phyloP scores from a whole-genome alignment of 2,797 vertebrate species.

The Melanogrammus aeglefinus region DNA sequence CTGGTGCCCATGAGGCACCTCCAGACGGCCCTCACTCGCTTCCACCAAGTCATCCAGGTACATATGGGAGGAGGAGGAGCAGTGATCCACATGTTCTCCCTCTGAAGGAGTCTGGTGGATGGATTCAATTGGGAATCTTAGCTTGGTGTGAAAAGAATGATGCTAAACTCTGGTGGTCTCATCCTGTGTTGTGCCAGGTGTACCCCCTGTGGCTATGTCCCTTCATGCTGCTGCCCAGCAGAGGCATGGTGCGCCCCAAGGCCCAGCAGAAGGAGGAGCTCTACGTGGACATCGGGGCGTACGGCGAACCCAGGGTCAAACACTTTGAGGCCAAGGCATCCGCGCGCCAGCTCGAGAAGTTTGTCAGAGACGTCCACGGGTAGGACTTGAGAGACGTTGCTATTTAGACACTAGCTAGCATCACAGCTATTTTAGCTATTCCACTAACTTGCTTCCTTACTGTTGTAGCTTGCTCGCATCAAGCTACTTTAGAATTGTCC shows the following conservation, averaged over 20 bases:
- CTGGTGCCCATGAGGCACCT: slow-evolving; percentile 90
- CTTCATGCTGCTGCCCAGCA: slow-evolving; percentile 84
- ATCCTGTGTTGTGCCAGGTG: slow-evolving; percentile 71
- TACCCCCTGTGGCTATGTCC: slow-evolving; percentile 98
- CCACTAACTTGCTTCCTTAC: too few relatives aligned
- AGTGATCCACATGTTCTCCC: too few relatives aligned
- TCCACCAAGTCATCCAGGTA: slow-evolving; percentile 84
- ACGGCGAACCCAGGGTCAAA: slow-evolving; percentile 89
- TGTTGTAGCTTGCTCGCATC: background rate
- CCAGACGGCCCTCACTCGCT: slow-evolving; percentile 78
- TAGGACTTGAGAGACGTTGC: slow-evolving; percentile 58
- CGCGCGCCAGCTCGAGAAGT: slow-evolving; percentile 91
- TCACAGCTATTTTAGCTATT: too few relatives aligned
- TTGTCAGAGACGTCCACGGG: slow-evolving; percentile 92
- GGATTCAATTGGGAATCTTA: too few relatives aligned
- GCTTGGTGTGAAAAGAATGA: background rate
- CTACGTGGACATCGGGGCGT: slow-evolving; percentile 94
- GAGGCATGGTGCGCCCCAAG: slow-evolving; percentile 95
- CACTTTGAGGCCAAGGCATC: slow-evolving; percentile 90
- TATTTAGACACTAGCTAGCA: background rate
- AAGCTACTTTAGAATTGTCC: background rate
- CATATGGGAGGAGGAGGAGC: too few relatives aligned
- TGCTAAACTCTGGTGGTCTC: background rate
- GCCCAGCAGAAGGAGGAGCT: slow-evolving; percentile 84
- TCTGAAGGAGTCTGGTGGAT: too few relatives aligned